These are phyloP conservation scores for Pseudopodoces humilis DNA, from an alignment of 2,113 vertebrate genomes.

Conservation along the genomic window DNA sequence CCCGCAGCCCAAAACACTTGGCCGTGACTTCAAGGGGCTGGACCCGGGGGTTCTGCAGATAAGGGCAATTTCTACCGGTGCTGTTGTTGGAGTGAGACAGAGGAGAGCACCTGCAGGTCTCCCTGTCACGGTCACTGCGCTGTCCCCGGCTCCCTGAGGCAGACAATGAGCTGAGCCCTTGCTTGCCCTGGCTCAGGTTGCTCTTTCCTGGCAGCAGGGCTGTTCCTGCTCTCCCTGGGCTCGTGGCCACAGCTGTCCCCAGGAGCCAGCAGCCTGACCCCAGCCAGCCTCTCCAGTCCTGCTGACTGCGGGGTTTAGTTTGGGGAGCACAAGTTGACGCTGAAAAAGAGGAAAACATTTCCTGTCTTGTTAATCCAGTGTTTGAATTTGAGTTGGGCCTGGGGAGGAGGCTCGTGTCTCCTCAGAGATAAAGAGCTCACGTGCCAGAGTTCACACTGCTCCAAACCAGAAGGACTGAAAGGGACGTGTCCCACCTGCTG, in stretches of 20 bases:
- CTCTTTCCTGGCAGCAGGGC: background rate
- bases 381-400: constrained; percentile 7
- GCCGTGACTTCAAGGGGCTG: constrained; percentile 15
- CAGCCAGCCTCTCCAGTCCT: background rate
- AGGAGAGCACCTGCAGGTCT: background rate
- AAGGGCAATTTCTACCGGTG: background rate
- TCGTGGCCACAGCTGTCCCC: rapidly evolving
- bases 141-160: background rate
- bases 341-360: background rate
- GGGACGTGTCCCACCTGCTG: background rate
- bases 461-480: background rate
- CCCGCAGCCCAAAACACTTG: background rate
- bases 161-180: background rate
- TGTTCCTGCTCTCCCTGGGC: background rate
- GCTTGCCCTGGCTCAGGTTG: background rate
- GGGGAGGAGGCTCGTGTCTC: background rate
- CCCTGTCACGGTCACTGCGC: background rate
- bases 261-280: background rate
- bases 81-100: background rate
- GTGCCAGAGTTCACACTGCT: background rate
- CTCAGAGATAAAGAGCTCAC: background rate
- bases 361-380: background rate
- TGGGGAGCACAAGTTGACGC: background rate
- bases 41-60: background rate
- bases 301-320: background rate